Conservation (phyloP, 2,888 invertebrate genomes). For the Synanthedon formicaeformis region DNA sequence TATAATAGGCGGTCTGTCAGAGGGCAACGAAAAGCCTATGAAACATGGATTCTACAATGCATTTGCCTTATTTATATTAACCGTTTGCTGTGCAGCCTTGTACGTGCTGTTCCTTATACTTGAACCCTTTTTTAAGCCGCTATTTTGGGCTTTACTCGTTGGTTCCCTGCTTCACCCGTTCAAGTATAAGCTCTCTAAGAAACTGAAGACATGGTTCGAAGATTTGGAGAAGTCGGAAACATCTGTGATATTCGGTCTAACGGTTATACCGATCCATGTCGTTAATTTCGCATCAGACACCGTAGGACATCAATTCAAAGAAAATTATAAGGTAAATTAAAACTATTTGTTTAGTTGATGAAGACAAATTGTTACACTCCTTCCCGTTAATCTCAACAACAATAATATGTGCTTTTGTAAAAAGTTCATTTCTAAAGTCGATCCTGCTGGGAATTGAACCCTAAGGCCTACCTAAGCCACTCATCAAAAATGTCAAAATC, state of each 20-base stretch:
- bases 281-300: conserved; percentile 81
- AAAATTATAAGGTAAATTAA: conserved; percentile 66
- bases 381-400: neutral
- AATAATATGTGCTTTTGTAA: neutral
- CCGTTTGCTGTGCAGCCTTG: conserved; percentile 75
- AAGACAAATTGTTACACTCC: neutral
- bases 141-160: conserved; percentile 95
- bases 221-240: conserved; percentile 75
- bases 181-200: conserved; percentile 83
- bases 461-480: too few species aligned
- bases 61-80: conserved; percentile 81
- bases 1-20: conserved; percentile 76
- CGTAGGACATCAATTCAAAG: conserved; percentile 77
- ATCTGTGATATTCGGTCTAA: conserved; percentile 71
- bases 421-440: too few species aligned
- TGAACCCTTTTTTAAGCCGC: conserved; percentile 91
- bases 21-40: conserved; percentile 88
- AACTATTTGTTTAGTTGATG: neutral
- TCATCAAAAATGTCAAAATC: too few species aligned
- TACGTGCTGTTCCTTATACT: conserved; percentile 87
- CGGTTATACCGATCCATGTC: conserved; percentile 80
- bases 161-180: conserved; percentile 98
- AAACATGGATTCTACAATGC: conserved; percentile 93
- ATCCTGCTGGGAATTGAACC: too few species aligned
- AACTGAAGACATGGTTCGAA: conserved; percentile 84